Evolutionary conservation across 2,888 invertebrate species (phyloP).

Genomic region (Erpobdella octoculata): DNA sequence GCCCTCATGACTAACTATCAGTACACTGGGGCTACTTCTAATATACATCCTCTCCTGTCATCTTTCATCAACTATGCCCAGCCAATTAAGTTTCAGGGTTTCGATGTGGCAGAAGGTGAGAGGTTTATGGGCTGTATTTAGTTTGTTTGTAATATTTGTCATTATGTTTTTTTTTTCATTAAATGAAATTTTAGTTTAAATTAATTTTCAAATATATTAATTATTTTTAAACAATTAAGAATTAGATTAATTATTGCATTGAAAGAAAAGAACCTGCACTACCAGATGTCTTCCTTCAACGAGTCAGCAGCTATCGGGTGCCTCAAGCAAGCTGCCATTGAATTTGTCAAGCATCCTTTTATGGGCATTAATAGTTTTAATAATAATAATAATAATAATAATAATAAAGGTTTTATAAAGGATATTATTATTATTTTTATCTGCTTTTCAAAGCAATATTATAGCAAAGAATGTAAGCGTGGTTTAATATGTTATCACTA

Average conservation of each 20-base stretch:
- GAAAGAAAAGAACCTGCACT: slow-evolving; percentile 83
- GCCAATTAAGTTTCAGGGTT: slow-evolving; percentile 96
- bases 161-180: background rate
- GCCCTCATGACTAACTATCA: slow-evolving; percentile 56
- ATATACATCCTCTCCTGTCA: slow-evolving; percentile 96
- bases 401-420: background rate
- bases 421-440: background rate
- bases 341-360: slow-evolving; percentile 75
- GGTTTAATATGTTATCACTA: no score
- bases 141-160: background rate
- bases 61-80: slow-evolving; percentile 99
- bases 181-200: background rate
- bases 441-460: no score
- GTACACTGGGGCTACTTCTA: slow-evolving; percentile 90
- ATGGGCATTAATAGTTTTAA: background rate
- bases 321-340: slow-evolving; percentile 85
- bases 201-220: background rate
- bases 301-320: slow-evolving; percentile 92
- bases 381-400: background rate
- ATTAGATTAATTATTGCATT: background rate
- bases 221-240: background rate
- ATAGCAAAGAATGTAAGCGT: no score
- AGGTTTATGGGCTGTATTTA: background rate
- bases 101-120: slow-evolving; percentile 86
- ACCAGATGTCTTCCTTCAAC: slow-evolving; percentile 98